These are phyloP conservation scores for Passerculus sandwichensis DNA, from an alignment of 2,797 vertebrate genomes.

Conservation along the genomic window DNA sequence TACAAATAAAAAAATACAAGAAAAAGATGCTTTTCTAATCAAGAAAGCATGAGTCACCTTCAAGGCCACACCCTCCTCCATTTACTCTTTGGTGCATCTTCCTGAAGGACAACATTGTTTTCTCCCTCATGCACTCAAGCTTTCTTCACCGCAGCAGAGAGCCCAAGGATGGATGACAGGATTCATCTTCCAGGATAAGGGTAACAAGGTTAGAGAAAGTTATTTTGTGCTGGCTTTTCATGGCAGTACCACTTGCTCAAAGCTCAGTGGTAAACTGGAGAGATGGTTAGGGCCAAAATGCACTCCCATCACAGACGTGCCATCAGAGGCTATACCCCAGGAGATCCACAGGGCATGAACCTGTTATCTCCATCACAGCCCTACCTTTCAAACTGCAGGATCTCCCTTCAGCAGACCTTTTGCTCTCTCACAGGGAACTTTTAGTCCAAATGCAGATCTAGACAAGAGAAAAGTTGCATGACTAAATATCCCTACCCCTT, in stretches of 20 bases:
- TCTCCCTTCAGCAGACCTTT: neutral
- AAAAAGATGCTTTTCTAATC: neutral
- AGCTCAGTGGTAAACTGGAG: neutral
- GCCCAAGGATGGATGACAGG: neutral
- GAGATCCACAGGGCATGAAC: neutral
- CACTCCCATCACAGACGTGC: accelerated
- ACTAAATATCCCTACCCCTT: neutral
- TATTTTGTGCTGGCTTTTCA: neutral
- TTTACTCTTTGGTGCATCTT: neutral
- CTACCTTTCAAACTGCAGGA: neutral
- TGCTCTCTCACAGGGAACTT: neutral
- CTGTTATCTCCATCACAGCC: neutral
- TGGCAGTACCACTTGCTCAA: neutral
- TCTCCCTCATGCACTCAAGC: neutral
- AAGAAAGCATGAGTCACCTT: neutral
- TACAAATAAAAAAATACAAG: neutral
- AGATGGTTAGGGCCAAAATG: accelerated
- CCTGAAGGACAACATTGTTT: neutral
- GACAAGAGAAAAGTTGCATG: neutral
- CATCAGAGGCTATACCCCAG: neutral
- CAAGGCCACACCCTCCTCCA: neutral
- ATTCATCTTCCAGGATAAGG: neutral
- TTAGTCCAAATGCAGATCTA: neutral
- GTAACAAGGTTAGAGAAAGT: neutral
- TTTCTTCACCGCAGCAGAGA: neutral